Evolutionary conservation across 2,888 invertebrate species (phyloP), one percentile per base, ranked within the genome.

Genomic region (Parelbella ahira): DNA sequence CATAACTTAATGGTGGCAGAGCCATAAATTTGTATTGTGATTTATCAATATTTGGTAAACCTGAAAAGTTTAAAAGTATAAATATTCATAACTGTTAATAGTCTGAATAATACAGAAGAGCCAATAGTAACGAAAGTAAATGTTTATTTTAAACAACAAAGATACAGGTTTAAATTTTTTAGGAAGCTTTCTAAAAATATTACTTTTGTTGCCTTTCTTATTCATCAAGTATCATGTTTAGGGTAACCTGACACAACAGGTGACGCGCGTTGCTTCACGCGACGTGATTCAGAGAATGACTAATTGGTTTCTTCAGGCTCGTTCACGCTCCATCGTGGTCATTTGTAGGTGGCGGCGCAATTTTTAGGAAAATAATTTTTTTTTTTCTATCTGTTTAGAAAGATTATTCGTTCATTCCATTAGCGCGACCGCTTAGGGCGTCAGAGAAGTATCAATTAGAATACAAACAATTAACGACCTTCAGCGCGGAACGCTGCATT

Each of bases 401-500:
- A 9, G 12, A 36, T 23, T 13, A 12, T 29, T 23, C 9, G 7
- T n/a, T 34, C 20, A 49, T 45, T 46, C 30, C 44, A 42, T 45
- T 50, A 48, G 45, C 52, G 45, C 52, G 50, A 57, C 4, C n/a
- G n/a, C 30, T 38, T 34, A 10, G 21, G 21, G 9, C 38, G 33
- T 33, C 41, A 48, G 44, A 21, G 41, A 36, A 34, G 15, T 34
- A 8, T 24, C 34, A 12, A 28, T 38, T 12, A 29, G 29, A 44
- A 37, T 41, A 44, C 36, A 38, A 20, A 48, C 28, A 50, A 51
- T 45, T 43, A 9, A 10, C 41, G 54, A 58, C 66, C 68, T 69
- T 64, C 51, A 25, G 20, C 18, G 32, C 34, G 48, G 51, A 58
- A 57, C 58, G 52, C 44, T 65, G 69, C 66, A 65, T 62, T 60